These are phyloP conservation scores for Oncorhynchus mykiss DNA, from an alignment of 2,113 vertebrate species.

Conservation along the genomic window DNA sequence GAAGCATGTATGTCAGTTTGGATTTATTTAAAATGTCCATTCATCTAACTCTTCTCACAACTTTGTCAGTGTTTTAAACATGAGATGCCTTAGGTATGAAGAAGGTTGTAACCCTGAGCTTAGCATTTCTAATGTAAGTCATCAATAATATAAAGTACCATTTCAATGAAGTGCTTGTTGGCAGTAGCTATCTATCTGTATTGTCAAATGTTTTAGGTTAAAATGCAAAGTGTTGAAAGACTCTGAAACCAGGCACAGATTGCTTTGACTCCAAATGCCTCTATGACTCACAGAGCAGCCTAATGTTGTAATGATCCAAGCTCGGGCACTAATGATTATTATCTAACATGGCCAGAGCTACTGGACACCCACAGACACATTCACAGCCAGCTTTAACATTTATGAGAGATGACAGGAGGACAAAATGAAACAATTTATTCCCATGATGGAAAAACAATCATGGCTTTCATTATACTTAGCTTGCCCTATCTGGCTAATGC, in stretches of 20 bases:
- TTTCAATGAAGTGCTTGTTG: no score
- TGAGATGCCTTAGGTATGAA: no score
- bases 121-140: no score
- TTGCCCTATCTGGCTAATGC: conserved; percentile 92
- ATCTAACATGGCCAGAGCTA: conserved; percentile 71
- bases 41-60: no score
- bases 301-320: conserved; percentile 70
- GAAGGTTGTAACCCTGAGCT: no score
- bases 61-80: no score
- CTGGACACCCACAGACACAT: conserved; percentile 73
- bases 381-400: conserved; percentile 84
- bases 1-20: no score
- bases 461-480: conserved; percentile 89
- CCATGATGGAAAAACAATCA: conserved; percentile 96
- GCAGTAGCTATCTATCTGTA: no score
- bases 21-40: no score
- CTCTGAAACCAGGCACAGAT: not conserved
- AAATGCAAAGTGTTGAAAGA: not conserved
- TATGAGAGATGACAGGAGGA: conserved; percentile 93
- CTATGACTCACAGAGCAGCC: not conserved
- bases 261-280: not conserved
- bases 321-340: conserved; percentile 87
- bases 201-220: no score
- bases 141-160: no score
- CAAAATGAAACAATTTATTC: conserved; percentile 92